These are phyloP conservation scores for Aproaerema taeniolella DNA, from an alignment of 2,888 invertebrate species.

Conservation along the genomic window DNA sequence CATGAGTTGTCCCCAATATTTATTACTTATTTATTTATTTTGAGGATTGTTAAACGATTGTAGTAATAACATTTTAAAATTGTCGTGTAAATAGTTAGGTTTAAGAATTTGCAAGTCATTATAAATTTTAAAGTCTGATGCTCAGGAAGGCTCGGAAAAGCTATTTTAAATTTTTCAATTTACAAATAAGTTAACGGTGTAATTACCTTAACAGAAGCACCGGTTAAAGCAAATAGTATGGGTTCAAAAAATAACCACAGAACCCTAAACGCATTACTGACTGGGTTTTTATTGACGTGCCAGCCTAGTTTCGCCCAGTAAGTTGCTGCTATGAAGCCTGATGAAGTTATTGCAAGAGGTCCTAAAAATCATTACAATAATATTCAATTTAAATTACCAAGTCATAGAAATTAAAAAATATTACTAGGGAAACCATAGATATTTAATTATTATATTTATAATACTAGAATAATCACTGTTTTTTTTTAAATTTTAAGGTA, in stretches of 20 bases:
- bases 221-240: conserved; percentile 91
- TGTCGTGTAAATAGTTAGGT: too few species aligned
- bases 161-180: too few species aligned
- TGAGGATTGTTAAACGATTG: too few species aligned
- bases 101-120: too few species aligned
- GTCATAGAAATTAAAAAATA: background rate
- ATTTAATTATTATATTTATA: too few species aligned
- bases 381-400: background rate
- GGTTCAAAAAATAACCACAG: conserved; percentile 94
- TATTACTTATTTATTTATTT: too few species aligned
- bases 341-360: conserved; percentile 84
- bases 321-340: conserved; percentile 83
- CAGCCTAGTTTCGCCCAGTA: conserved; percentile 86
- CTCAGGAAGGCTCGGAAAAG: too few species aligned
- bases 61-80: too few species aligned
- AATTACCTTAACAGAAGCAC: conserved; percentile 84
- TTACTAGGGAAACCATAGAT: too few species aligned
- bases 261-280: conserved; percentile 85
- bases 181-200: background rate
- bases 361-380: conserved; percentile 48
- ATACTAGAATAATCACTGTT: too few species aligned
- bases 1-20: too few species aligned
- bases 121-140: too few species aligned
- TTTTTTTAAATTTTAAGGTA: background rate
- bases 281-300: conserved; percentile 85